Conservation (phyloP, 1,140 invertebrate species). For the Gyrodactylus salaris region DNA sequence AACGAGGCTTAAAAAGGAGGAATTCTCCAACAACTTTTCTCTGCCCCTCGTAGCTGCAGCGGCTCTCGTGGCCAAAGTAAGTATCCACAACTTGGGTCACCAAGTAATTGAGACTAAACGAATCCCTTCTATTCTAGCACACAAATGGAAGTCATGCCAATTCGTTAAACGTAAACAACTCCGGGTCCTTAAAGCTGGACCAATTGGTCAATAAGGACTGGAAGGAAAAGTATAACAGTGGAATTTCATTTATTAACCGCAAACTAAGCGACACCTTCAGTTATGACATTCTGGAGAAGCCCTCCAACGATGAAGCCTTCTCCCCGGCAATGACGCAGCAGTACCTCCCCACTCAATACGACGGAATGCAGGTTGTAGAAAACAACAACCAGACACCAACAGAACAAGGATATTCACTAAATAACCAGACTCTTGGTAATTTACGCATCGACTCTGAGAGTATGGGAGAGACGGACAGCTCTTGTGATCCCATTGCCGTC, state of each 20-base stretch:
- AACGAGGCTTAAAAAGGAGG: no score
- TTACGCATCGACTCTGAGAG: neutral
- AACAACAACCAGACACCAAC: no score
- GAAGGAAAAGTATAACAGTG: no score
- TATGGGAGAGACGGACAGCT: neutral
- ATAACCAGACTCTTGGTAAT: neutral
- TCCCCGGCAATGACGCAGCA: no score
- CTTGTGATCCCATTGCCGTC: neutral
- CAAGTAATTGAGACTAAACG: neutral
- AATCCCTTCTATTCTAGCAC: neutral
- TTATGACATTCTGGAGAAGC: no score
- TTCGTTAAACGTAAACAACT: neutral
- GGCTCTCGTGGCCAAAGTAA: neutral
- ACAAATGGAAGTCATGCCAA: neutral
- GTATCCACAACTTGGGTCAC: neutral
- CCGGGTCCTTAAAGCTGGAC: neutral
- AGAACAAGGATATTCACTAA: no score
- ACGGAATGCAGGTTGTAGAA: neutral
- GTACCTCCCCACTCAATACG: neutral
- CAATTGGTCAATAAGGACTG: neutral
- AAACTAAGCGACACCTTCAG: no score
- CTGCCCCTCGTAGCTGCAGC: neutral
- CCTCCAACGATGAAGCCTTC: no score
- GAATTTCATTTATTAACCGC: no score
- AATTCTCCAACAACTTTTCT: no score